Base-by-base conservation (phyloP, 2,888 invertebrate genomes). In the Apotomis capreana region DNA sequence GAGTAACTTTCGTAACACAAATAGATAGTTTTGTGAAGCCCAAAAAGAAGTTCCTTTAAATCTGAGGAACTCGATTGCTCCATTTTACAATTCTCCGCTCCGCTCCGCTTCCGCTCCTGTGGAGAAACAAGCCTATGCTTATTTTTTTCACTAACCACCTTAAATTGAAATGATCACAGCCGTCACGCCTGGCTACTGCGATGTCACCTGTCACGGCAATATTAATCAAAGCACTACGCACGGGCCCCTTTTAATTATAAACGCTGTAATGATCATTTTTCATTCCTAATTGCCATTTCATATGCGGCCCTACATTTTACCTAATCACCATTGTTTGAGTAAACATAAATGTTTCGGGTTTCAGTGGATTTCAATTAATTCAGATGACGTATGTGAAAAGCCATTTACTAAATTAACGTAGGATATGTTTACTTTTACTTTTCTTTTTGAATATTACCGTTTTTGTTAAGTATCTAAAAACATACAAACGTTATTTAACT, bases 221-320 rank as follows among this genome's bases (percentile, higher is more conserved):
- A 93, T 93, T 92, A 92, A 93, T 93, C 92, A 93, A 88, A 90
- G 88, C 58, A 67, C 77, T 83, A 87, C 82, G 84, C 86, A 87
- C 84, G 83, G 86, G 83, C 84, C 86, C 85, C 86, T 92, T 93
- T 93, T 93, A 93, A 93, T 93, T 92, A 93, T 87, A 85, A 84
- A 83, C 83, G 85, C 76, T 77, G 86, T 87, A 89, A 89, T 90
- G 84, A 91, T 91, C 91, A 92, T 93, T 93, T 91, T 92, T 93
- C 93, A 93, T 89, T 84, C 89, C 84, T 90, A 92, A 92, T 92
- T 89, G 91, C 87, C 86, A 85, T 89, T 89, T 84, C 85, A 84
- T 87, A 79, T 78, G 78, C 76, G 80, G 79, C 79, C 81, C 80
- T 79, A 80, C 85, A 84, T 89, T 90, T 86, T 85, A 85, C 84